Conservation (phyloP, 2,888 invertebrate species). For the Leucozona laternaria region DNA sequence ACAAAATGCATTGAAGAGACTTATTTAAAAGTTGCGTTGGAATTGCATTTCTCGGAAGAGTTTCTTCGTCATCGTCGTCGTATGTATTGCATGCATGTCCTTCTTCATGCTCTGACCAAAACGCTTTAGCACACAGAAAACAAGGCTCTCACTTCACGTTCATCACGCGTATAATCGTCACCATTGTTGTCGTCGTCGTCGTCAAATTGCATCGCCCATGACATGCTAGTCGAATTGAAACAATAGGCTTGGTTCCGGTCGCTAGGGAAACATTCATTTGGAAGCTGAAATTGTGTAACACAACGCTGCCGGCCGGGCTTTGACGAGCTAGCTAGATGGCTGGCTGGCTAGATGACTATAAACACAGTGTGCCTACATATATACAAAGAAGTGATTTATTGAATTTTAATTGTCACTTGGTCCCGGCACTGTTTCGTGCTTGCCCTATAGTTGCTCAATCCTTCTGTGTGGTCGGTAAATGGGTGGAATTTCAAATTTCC, state of each 20-base stretch:
- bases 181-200: conserved; percentile 9
- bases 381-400: conserved; percentile 61
- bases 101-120: conserved; percentile 45
- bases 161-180: conserved; percentile 13
- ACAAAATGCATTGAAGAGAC: neutral
- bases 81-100: conserved; percentile 27
- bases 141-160: conserved; percentile 30
- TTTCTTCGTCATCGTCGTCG: neutral
- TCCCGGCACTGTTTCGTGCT: conserved; percentile 3
- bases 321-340: neutral
- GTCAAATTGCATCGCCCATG: conserved; percentile 40
- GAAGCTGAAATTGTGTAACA: conserved; percentile 43
- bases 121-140: conserved; percentile 24
- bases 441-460: neutral
- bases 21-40: conserved; percentile 6
- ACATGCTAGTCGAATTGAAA: conserved; percentile 51
- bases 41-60: conserved; percentile 17
- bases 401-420: conserved; percentile 70
- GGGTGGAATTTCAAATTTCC: conserved; percentile 61
- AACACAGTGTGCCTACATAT: neutral
- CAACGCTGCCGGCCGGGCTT: conserved; percentile 21
- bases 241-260: conserved; percentile 52
- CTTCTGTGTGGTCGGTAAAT: conserved; percentile 22
- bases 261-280: conserved; percentile 31
- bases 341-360: neutral